phyloP scores from a whole-genome alignment of 2,797 vertebrate species.

The Sphenodon punctatus region DNA sequence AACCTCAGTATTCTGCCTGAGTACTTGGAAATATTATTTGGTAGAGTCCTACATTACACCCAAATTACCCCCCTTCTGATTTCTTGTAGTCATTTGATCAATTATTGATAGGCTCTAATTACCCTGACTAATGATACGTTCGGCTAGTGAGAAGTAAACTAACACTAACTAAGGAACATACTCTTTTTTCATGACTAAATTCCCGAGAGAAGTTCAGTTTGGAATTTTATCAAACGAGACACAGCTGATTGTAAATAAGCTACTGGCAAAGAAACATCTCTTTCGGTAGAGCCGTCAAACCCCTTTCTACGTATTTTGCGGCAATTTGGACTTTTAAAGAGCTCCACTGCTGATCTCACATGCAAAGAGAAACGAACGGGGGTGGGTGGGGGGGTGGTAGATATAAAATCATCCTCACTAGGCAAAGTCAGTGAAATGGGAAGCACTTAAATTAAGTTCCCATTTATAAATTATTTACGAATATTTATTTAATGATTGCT shows the following conservation, averaged over 20 bases:
- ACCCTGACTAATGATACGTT: neutral
- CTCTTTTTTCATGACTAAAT: neutral
- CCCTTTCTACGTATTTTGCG: too few species aligned
- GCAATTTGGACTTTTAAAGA: too few species aligned
- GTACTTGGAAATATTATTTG: too few species aligned
- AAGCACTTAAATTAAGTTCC: constrained; percentile 11
- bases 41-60: too few species aligned
- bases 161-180: neutral
- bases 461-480: constrained; percentile 60
- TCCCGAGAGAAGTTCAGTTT: neutral
- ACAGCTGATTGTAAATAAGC: neutral
- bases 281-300: neutral
- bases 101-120: neutral
- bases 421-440: constrained; percentile 21
- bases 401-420: neutral
- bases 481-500: constrained; percentile 64
- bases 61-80: too few species aligned
- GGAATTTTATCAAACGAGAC: neutral
- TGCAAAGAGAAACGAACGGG: too few species aligned
- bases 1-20: too few species aligned
- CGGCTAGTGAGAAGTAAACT: neutral
- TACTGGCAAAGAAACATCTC: neutral
- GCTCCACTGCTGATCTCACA: too few species aligned
- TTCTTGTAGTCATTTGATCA: neutral
- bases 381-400: constrained; percentile 2